Evolutionary conservation across 2,888 invertebrate species (phyloP).

Genomic region (Troilus luridus): DNA sequence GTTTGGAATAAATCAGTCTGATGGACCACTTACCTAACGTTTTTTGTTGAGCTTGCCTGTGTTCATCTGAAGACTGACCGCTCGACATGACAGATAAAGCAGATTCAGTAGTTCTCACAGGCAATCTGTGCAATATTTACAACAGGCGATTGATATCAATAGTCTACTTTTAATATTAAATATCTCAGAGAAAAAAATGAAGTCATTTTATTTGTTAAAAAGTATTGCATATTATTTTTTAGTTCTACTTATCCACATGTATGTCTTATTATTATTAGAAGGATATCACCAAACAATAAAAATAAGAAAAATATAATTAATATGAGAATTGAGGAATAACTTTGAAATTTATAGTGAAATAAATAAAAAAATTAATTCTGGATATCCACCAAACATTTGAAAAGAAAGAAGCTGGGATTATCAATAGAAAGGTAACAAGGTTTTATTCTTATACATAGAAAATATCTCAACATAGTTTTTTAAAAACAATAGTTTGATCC

Average conservation of each 20-base stretch:
- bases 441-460: no score
- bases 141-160: not conserved
- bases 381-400: not conserved
- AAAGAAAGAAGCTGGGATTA: not conserved
- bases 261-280: not conserved
- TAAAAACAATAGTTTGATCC: no score
- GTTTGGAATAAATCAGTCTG: not conserved
- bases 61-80: slow-evolving; percentile 68
- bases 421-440: not conserved
- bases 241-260: not conserved
- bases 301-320: not conserved
- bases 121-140: slow-evolving; percentile 44
- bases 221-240: not conserved
- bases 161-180: not conserved
- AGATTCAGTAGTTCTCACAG: slow-evolving; percentile 67
- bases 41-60: slow-evolving; percentile 53
- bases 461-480: no score
- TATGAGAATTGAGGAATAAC: not conserved
- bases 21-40: slow-evolving; percentile 10
- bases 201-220: not conserved
- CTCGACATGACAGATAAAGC: slow-evolving; percentile 68
- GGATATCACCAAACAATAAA: not conserved
- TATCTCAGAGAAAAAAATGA: not conserved
- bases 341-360: not conserved
- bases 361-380: not conserved